These are phyloP conservation scores for Gobius niger DNA, from an alignment of 2,113 vertebrate species.

Conservation along the genomic window DNA sequence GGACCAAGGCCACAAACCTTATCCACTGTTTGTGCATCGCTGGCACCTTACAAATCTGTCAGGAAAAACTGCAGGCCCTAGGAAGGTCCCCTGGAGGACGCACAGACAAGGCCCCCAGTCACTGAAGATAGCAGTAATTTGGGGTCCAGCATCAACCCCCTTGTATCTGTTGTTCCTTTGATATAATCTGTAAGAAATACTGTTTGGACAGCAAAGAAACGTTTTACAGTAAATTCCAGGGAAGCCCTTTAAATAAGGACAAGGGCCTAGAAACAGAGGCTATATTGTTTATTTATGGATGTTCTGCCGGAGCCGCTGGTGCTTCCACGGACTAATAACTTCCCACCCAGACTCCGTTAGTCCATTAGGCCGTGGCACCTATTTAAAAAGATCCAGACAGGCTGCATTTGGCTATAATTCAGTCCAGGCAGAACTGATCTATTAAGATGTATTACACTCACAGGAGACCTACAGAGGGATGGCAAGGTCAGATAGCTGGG, in stretches of 20 bases:
- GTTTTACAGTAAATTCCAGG: constrained; percentile 52
- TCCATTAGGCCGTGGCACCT: constrained; percentile 56
- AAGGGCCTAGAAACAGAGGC: constrained; percentile 30
- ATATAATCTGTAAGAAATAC: constrained; percentile 64
- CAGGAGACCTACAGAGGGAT: constrained; percentile 43
- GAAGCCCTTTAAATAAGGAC: constrained; percentile 54
- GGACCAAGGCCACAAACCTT: constrained; percentile 3
- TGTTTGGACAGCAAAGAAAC: constrained; percentile 48
- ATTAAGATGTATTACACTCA: constrained; percentile 72
- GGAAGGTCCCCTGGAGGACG: constrained; percentile 19
- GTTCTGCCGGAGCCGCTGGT: constrained; percentile 23
- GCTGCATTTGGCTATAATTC: constrained; percentile 63
- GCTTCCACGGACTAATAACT: constrained; percentile 55
- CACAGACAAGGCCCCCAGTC: constrained; percentile 37
- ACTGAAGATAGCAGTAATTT: constrained; percentile 33
- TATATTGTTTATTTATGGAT: constrained; percentile 51
- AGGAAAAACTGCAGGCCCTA: constrained; percentile 25
- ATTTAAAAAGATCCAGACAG: constrained; percentile 57
- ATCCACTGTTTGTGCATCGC: constrained; percentile 11
- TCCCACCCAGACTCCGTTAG: constrained; percentile 38
- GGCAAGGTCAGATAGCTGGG: constrained; percentile 41
- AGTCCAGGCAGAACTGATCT: constrained; percentile 61
- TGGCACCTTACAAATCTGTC: constrained; percentile 27
- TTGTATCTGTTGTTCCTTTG: constrained; percentile 35
- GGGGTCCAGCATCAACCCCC: constrained; percentile 40